Base-by-base conservation (phyloP, 2,797 vertebrate species). In the Argentina silus region DNA sequence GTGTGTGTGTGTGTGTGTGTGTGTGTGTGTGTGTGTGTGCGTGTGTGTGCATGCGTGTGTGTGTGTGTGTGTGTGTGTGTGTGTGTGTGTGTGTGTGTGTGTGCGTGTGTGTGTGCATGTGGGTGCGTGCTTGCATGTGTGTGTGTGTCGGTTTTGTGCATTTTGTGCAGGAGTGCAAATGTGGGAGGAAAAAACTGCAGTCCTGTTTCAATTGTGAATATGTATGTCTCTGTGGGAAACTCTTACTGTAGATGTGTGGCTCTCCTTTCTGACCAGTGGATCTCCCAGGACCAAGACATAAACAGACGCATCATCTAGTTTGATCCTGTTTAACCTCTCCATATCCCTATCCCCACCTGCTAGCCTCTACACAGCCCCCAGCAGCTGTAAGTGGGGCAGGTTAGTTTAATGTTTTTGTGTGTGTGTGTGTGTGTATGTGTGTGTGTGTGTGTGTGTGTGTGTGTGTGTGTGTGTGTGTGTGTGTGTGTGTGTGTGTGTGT, bases 21-120 rank as follows among this genome's bases (percentile, higher is more conserved):
- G 50, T 77, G 72, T 53, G 70, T 48, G 43, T 70, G 73, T 70
- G 79, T 85, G 81, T 80, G 21, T 69, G 68, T 63, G 21, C 21
- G 14, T 60, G 11, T 47, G 55, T 45, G 43, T 21, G 42, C 27
- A 7, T 56, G 17, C 9, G 7, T 48, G 47, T 48, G 19, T 63
- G 21, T 43, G 14, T 60, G 11, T 47, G 55, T 45, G 43, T 21
- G 42, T 36, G 12, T 56, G 17, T 48, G 47, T 48, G 47, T 48
- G 53, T 8, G 19, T 42, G 72, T 51, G 67, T 68, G n/a, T 10
- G 8, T 19, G 55, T 10, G 17, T 3, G 55, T 3, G 17, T 9
- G 55, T 1, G 17, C 9, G 55, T 11, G 4, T 11, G 55, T 8
- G 7, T 11, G 55, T 14, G 56, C 12, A 21, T 6, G 10, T 36